Conservation (phyloP, 2,797 vertebrate genomes). For the Pipistrellus pygmaeus region DNA sequence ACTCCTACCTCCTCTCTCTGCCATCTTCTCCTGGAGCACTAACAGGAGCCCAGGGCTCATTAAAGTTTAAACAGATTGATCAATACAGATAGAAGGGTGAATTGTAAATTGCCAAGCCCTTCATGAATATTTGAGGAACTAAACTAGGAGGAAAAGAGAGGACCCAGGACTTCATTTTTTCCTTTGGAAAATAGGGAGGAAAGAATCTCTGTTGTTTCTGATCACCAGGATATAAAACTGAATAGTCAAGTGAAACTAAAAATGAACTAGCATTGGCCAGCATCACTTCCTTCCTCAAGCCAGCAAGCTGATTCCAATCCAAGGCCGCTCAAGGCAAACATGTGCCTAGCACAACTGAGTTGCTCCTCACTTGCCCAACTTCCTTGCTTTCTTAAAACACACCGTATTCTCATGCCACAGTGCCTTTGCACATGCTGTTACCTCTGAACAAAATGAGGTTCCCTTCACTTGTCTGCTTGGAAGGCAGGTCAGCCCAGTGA, state of each 20-base stretch:
- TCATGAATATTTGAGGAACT: conserved; percentile 89
- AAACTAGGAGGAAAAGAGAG: conserved; percentile 72
- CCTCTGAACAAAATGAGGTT: background rate
- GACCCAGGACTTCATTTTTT: conserved; percentile 70
- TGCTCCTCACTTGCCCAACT: background rate
- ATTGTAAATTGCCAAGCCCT: conserved; percentile 86
- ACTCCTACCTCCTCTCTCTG: conserved; percentile 64
- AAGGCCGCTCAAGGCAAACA: background rate
- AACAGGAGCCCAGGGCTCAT: conserved; percentile 86
- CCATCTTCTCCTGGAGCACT: conserved; percentile 77
- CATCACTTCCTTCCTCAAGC: background rate
- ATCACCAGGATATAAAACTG: conserved; percentile 63
- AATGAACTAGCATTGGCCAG: background rate
- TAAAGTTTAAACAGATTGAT: conserved; percentile 89
- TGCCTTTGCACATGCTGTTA: background rate
- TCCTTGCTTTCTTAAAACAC: conserved; percentile 16
- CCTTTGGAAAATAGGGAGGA: conserved; percentile 53
- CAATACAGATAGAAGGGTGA: conserved; percentile 87
- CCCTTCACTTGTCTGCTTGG: background rate
- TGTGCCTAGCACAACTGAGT: background rate
- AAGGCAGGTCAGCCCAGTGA: background rate
- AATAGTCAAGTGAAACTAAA: conserved; percentile 30
- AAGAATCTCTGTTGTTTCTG: conserved; percentile 40
- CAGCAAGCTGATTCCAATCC: background rate
- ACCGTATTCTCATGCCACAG: background rate